Evolutionary conservation across 1,140 invertebrate species (phyloP), one percentile per base, ranked within the genome.

Genomic region (Rhopalosiphum maidis): DNA sequence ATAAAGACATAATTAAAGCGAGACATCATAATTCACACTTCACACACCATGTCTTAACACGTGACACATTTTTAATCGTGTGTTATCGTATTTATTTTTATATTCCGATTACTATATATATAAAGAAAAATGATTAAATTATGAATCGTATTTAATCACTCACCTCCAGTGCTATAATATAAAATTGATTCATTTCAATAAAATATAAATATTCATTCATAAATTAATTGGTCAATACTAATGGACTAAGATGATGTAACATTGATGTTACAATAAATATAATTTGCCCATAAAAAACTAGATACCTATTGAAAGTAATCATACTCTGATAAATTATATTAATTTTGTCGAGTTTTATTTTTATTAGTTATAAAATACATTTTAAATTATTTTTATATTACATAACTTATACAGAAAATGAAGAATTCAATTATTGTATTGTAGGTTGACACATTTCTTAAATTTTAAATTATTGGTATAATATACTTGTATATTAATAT

Each of bases 71-170:
- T 68, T 68, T 68, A 68, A 68, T 18, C n/a, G 30, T n/a, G 60
- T 68, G 60, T n/a, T 68, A n/a, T 68, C 60, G 60, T 68, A 68
- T n/a, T 68, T 68, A n/a, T 68, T n/a, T 68, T 68, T n/a, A 68
- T 68, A n/a, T n/a, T n/a, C 11, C 15, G 30, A 68, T 7, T 2
- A 41, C 41, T 46, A 46, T 0, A 46, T 46, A 46, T 46, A 46
- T 46, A 46, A 11, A 51, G 15, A n/a, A n/a, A n/a, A n/a, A 60
- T 60, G 25, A 60, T 60, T 30, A 68, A 68, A 68, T 68, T 68
- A 68, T 68, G 11, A 68, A 15, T n/a, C n/a, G 15, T 15, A 30
- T 60, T 60, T 60, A 60, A 60, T n/a, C 11, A 68, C 30, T n/a
- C 30, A n/a, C 60, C 30, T 68, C 30, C 60, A n/a, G 30, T 5